phyloP scores from a whole-genome alignment of 2,113 vertebrate species.

The Phrynocephalus versicolor region DNA sequence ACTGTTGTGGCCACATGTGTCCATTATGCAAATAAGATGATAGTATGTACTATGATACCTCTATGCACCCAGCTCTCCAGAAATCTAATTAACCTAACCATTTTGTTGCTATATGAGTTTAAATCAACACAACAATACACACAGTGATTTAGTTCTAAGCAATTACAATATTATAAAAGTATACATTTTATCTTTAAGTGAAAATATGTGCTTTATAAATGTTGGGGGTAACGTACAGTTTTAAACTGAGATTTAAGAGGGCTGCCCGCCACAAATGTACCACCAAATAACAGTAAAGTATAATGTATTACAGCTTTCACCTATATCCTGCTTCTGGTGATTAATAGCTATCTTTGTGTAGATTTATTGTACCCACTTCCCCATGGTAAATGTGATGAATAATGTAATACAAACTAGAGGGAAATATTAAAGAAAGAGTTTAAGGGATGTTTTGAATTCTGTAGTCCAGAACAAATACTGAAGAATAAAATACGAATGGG shows the following conservation, averaged over 20 bases:
- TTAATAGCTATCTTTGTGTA: background rate
- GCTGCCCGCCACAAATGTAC: background rate
- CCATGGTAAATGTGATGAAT: background rate
- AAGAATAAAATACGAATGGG: background rate
- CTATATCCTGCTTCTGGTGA: background rate
- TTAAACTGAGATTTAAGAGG: background rate
- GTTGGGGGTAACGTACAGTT: background rate
- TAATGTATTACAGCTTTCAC: background rate
- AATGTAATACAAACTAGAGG: background rate
- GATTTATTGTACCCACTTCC: background rate
- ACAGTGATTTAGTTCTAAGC: background rate
- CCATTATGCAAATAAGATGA: no score
- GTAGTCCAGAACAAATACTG: background rate
- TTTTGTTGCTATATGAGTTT: background rate
- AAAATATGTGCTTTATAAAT: background rate
- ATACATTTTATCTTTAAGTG: background rate
- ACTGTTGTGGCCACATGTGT: no score
- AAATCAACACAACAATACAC: no score
- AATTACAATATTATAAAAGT: background rate
- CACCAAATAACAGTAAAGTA: background rate
- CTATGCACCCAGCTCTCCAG: background rate
- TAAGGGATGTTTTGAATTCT: background rate
- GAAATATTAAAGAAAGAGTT: background rate
- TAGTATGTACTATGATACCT: background rate
- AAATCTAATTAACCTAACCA: background rate